A percentile compares a stretch with the other conserved stretches of the same genome.
These are phyloP conservation scores for Cottoperca gobio DNA, from an alignment of 2,797 vertebrate species.

Conservation along the genomic window DNA sequence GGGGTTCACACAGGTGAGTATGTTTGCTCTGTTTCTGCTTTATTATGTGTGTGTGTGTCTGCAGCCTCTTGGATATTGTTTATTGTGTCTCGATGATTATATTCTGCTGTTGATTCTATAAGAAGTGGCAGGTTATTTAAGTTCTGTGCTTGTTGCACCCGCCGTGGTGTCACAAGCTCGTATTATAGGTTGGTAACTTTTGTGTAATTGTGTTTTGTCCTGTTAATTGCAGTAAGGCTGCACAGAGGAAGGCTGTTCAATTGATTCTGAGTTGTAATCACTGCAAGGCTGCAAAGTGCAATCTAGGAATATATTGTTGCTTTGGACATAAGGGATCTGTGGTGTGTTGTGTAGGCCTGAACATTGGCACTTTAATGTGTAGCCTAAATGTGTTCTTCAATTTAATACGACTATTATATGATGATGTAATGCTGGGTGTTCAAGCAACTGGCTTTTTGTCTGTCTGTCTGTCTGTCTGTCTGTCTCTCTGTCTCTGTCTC, in stretches of 20 bases:
- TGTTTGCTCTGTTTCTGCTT: too few relatives aligned
- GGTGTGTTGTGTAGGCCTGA: background rate
- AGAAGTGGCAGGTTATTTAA: background rate
- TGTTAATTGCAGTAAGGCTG: too few relatives aligned
- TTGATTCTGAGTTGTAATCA: background rate
- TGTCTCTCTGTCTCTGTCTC: too few relatives aligned
- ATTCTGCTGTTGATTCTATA: background rate
- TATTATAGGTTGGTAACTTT: background rate
- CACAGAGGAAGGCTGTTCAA: background rate
- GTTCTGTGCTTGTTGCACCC: background rate
- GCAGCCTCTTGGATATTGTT: too few relatives aligned
- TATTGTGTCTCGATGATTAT: background rate
- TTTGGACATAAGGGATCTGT: background rate
- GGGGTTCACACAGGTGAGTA: too few relatives aligned
- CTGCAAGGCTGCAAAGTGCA: background rate
- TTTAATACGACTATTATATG: too few relatives aligned
- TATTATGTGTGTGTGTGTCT: too few relatives aligned
- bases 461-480: too few relatives aligned
- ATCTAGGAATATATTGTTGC: background rate
- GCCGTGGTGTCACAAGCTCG: background rate
- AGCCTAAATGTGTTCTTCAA: background rate
- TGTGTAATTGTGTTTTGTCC: background rate
- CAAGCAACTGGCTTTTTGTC: constrained; percentile 17
- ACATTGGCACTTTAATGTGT: background rate
- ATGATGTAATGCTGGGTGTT: constrained; percentile 16